phyloP scores from a whole-genome alignment of 2,113 vertebrate species.

The Corythornis cristatus region DNA sequence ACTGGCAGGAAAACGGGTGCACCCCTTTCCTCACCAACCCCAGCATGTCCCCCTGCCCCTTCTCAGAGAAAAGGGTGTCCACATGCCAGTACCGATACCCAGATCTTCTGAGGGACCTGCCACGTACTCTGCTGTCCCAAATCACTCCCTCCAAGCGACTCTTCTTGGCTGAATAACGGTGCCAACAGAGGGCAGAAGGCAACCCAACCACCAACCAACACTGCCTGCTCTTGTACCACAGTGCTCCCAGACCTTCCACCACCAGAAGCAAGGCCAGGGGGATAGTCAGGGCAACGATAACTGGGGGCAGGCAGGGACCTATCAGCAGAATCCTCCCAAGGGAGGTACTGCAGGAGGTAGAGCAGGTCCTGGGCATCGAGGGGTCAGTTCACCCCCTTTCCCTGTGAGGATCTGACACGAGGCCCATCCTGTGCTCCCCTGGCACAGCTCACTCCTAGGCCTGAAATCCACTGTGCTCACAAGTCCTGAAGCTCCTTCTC shows the following conservation, averaged over 20 bases:
- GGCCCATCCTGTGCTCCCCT: not conserved
- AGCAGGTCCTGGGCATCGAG: not conserved
- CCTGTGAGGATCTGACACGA: not conserved
- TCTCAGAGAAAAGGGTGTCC: not conserved
- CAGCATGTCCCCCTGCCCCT: accelerated
- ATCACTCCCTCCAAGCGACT: not conserved
- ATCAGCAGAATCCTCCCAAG: not conserved
- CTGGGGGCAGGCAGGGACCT: not conserved
- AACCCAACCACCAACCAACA: not conserved
- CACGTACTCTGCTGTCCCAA: not conserved
- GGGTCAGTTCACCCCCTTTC: not conserved
- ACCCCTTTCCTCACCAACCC: not conserved
- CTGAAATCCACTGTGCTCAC: accelerated
- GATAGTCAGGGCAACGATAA: not conserved
- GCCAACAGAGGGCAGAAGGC: not conserved
- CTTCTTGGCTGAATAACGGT: not conserved
- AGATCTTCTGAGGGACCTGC: not conserved
- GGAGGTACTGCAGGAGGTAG: not conserved
- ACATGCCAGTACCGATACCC: not conserved
- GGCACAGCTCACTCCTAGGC: not conserved
- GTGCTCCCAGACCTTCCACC: not conserved
- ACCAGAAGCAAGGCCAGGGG: not conserved
- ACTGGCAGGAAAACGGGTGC: not conserved
- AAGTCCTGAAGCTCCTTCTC: not conserved
- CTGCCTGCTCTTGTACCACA: not conserved